Conservation (phyloP, 2,888 invertebrate genomes). For the Scrobipalpa atriplicella region DNA sequence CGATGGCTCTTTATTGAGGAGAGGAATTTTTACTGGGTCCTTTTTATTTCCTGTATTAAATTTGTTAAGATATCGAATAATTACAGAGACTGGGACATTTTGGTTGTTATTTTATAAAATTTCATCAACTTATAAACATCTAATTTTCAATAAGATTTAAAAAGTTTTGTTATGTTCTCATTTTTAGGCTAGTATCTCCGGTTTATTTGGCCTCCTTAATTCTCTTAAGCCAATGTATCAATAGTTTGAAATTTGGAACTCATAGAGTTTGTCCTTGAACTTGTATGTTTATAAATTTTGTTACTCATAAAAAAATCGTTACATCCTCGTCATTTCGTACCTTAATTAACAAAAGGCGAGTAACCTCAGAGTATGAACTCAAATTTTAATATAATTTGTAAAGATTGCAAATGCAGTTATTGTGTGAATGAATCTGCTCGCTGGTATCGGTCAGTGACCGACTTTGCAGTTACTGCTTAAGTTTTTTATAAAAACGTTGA, state of each 20-base stretch:
- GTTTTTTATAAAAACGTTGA: too few relatives aligned
- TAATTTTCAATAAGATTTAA: too few relatives aligned
- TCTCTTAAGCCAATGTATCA: too few relatives aligned
- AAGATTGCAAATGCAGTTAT: slow-evolving; percentile 18
- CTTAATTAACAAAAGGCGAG: slow-evolving; percentile 34
- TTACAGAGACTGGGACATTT: not conserved
- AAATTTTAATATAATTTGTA: slow-evolving; percentile 24
- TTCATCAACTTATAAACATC: too few relatives aligned
- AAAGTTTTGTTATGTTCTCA: too few relatives aligned
- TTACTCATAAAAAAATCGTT: not conserved
- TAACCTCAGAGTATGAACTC: slow-evolving; percentile 47
- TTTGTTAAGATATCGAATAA: not conserved
- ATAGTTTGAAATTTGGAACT: too few relatives aligned
- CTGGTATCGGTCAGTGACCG: not conserved
- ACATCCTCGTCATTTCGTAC: not conserved
- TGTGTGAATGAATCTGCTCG: slow-evolving; percentile 28
- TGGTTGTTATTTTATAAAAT: too few relatives aligned
- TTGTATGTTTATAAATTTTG: too few relatives aligned
- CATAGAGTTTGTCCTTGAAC: too few relatives aligned
- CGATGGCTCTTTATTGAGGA: slow-evolving; percentile 42
- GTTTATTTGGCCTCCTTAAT: too few relatives aligned
- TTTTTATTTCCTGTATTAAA: not conserved
- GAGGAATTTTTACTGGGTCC: slow-evolving; percentile 19
- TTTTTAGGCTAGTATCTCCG: too few relatives aligned
- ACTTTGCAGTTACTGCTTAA: too few relatives aligned